Evolutionary conservation across 2,113 vertebrate species (phyloP).

Genomic region (Misgurnus mizolepis): DNA sequence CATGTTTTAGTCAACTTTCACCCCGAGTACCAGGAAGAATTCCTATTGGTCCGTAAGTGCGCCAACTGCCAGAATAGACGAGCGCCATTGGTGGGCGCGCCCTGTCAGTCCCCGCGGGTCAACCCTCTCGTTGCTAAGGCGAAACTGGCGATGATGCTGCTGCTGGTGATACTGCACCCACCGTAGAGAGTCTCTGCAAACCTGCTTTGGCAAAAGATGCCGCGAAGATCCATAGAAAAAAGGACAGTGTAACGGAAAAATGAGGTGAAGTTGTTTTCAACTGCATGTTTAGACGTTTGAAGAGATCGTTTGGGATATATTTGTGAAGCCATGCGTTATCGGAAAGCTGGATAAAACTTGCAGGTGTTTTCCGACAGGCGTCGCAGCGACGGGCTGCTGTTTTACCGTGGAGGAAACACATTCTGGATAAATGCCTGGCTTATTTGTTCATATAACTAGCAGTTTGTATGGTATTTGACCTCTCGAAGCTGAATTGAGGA

Average conservation of each 20-base stretch:
- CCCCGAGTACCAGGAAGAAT: conserved; percentile 18
- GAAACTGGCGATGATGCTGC: conserved; percentile 64
- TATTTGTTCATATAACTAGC: not conserved
- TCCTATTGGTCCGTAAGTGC: conserved; percentile 60
- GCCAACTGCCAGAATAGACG: conserved; percentile 47
- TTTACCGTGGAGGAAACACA: conserved; percentile 37
- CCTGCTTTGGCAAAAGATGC: conserved; percentile 38
- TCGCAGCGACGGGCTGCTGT: conserved; percentile 63
- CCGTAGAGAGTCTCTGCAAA: conserved; percentile 39
- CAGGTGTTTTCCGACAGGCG: conserved; percentile 70
- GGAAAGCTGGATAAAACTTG: conserved; percentile 59
- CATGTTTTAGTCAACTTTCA: conserved; percentile 57
- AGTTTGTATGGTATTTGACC: not conserved
- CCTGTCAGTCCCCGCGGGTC: conserved; percentile 58
- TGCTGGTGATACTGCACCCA: conserved; percentile 59
- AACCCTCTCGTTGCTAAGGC: conserved; percentile 71
- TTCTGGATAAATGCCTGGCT: conserved; percentile 22
- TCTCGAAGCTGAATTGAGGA: not conserved
- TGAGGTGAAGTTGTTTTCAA: conserved; percentile 32
- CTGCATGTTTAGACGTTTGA: conserved; percentile 18
- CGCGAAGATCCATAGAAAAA: conserved; percentile 20
- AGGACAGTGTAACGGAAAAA: conserved; percentile 28
- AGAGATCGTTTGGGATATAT: conserved; percentile 23
- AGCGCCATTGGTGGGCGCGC: conserved; percentile 57
- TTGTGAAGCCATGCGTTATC: conserved; percentile 65